Conservation (phyloP, 2,113 vertebrate species). For the Hemibagrus wyckioides region DNA sequence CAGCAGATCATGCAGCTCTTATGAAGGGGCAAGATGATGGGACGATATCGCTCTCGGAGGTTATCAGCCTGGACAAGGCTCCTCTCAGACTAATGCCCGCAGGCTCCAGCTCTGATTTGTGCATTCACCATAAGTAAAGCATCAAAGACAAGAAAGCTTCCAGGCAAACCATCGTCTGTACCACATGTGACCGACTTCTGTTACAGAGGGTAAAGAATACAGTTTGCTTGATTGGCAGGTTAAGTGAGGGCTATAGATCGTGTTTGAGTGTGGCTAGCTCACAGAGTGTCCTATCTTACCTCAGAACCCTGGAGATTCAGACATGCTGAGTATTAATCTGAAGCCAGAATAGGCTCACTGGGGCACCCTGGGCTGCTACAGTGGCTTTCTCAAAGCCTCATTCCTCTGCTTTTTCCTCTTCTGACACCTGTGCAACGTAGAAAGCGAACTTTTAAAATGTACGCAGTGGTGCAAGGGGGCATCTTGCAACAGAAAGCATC, state of each 20-base stretch:
- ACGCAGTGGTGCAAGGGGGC: constrained; percentile 16
- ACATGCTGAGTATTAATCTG: constrained; percentile 28
- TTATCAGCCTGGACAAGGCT: constrained; percentile 43
- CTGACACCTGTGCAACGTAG: constrained; percentile 42
- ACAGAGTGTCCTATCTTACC: constrained; percentile 36
- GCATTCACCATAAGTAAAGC: constrained; percentile 28
- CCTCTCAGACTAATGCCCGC: constrained; percentile 40
- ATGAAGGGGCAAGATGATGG: constrained; percentile 32
- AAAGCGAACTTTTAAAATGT: constrained; percentile 33
- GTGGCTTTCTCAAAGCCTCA: not conserved
- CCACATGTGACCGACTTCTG: constrained; percentile 14
- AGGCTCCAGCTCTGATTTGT: constrained; percentile 17
- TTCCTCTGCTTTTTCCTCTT: not conserved
- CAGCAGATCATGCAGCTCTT: constrained; percentile 39
- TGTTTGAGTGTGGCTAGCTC: constrained; percentile 47
- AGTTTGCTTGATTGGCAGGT: constrained; percentile 52
- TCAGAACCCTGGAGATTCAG: constrained; percentile 43
- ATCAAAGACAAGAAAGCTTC: constrained; percentile 3
- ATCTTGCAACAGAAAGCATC: constrained; percentile 35
- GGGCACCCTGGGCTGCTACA: not conserved
- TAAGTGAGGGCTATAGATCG: constrained; percentile 53
- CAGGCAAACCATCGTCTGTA: not conserved
- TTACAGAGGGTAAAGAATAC: constrained; percentile 41
- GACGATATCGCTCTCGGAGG: constrained; percentile 42
- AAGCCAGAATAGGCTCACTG: constrained; percentile 23